Base-by-base conservation (phyloP, 2,888 invertebrate species). In the Protophormia terraenovae region DNA sequence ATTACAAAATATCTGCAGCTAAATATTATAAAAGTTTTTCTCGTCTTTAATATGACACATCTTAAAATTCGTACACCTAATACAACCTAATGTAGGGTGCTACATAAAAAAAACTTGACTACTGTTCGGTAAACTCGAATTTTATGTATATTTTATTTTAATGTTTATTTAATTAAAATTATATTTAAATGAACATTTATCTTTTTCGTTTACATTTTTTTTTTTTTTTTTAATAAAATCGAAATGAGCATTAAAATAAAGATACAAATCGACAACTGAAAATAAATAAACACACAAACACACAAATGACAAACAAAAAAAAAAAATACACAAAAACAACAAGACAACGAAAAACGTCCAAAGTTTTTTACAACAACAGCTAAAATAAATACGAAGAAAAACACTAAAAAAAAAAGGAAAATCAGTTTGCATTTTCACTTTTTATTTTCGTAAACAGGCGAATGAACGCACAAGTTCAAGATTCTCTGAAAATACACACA, bases 401-500 rank as follows among this genome's bases (percentile, higher is more conserved):
- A 72, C 8, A 27, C 8, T 35, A 19, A 45, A 66, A 58, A 58
- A 29, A 38, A 53, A 72, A 50, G 50, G 35, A 71, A 82, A 85
- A 67, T 77, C 32, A 72, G 7, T 67, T 85, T 82, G 58, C 41
- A 62, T 76, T 85, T 85, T 85, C 53, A 77, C 55, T 81, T 72
- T 66, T 76, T 58, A 58, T 75, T n/a, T 53, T 24, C 7, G 3
- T 64, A 80, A 88, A 87, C 47, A 67, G 78, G 78, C 83, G 75
- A 86, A 82, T 67, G 75, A 76, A 88, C 45, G 87, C 87, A 88
- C 90, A 90, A 91, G 90, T 91, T 91, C 90, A 90, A 91, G 90
- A 90, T 89, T 90, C 89, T 90, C 88, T 72, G 19, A 79, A 76
- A 45, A 19, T 12, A 53, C 16, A 32, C 50, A 64, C 19, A 35